Evolutionary conservation across 2,888 invertebrate species (phyloP).

Genomic region (Nomada fucata): DNA sequence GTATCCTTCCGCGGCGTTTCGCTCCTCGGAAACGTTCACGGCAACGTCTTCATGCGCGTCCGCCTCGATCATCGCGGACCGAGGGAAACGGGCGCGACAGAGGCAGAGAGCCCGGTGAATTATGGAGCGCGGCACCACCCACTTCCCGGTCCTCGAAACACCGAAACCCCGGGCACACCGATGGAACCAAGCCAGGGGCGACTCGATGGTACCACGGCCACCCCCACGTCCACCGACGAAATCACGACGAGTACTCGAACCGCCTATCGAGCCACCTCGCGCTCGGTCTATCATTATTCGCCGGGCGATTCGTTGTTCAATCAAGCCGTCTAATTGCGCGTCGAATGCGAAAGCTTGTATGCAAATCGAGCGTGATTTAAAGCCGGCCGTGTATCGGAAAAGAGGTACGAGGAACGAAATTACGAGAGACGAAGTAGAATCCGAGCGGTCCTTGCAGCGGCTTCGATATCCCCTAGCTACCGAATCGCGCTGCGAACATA

Average conservation of each 20-base stretch:
- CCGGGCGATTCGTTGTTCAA: slow-evolving; percentile 71
- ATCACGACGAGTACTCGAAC: slow-evolving; percentile 36
- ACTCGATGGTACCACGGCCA: slow-evolving; percentile 62
- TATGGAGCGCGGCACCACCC: slow-evolving; percentile 78
- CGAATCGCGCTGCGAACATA: too few species aligned
- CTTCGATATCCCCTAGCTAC: too few species aligned
- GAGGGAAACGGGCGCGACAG: slow-evolving; percentile 33
- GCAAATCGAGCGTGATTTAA: slow-evolving; percentile 19
- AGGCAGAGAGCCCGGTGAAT: slow-evolving; percentile 71
- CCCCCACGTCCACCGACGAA: slow-evolving; percentile 20
- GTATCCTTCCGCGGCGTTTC: slow-evolving; percentile 72
- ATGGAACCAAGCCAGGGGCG: slow-evolving; percentile 59
- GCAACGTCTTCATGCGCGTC: slow-evolving; percentile 74
- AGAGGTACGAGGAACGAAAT: neutral
- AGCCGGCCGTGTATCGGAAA: neutral
- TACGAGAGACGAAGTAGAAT: too few species aligned
- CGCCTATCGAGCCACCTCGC: slow-evolving; percentile 14
- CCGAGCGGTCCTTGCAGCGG: too few species aligned
- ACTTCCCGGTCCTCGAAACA: slow-evolving; percentile 77
- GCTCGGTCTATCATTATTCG: slow-evolving; percentile 67
- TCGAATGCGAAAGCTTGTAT: slow-evolving; percentile 45
- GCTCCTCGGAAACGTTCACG: slow-evolving; percentile 73
- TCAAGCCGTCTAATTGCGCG: slow-evolving; percentile 67
- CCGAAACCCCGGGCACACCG: slow-evolving; percentile 72
- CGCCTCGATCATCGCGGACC: slow-evolving; percentile 50